Evolutionary conservation across 1,140 invertebrate genomes (phyloP), one percentile per base, ranked within the genome.

Genomic region (Cotesia typhae): DNA sequence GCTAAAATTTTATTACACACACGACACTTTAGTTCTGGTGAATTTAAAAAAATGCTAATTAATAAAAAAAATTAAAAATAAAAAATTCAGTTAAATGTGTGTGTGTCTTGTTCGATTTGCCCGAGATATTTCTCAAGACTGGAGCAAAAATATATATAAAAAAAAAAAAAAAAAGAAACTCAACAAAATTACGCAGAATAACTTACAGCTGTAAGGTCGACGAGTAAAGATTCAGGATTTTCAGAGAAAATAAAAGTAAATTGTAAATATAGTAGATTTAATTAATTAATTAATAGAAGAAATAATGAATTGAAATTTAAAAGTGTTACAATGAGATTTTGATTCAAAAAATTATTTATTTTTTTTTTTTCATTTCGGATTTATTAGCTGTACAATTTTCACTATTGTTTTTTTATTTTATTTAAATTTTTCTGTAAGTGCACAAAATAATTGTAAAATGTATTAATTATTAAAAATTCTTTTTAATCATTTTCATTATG

Each of bases 191-290:
- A 4, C n/a, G 41, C 41, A 47, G 41, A 55, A 55, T 55, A 55
- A 55, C 53, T 55, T 14, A 17, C 17, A 55, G 17, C 53, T 55
- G 53, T 55, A 17, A n/a, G 17, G 53, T 17, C 9, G 0, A 60
- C 28, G 12, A 68, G 28, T 55, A 35, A 68, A 57, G 37, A 68
- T 60, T 60, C 57, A 60, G 57, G 57, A 60, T 60, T 60, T 67
- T 37, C 35, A 57, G 14, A 37, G 57, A 14, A 52, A 35, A 37
- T 37, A 67, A 20, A 28, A 14, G 55, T 68, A 53, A 36, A 61
- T 59, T 67, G 65, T 68, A 68, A 68, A 68, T 68, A 68, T 36
- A 14, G 57, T 53, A 68, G 66, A 57, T 5, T 55, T 55, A 14
- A 28, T 28, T 28, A 28, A 28, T 28, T 28, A 28, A 28, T 28